phyloP scores from a whole-genome alignment of 2,797 vertebrate genomes.

The Coreius guichenoti region DNA sequence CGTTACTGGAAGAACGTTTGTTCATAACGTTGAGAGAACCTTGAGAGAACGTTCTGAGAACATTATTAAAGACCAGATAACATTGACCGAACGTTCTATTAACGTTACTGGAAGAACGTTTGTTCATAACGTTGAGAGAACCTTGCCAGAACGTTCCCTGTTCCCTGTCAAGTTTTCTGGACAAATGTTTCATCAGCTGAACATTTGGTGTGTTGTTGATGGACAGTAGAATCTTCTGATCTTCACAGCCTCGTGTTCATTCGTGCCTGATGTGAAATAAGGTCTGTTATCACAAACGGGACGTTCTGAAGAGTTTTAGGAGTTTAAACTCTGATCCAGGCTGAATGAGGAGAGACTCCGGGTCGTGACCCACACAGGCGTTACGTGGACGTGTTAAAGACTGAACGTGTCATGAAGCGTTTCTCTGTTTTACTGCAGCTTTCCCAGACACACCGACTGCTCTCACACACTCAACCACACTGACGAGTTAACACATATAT shows the following conservation, averaged over 20 bases:
- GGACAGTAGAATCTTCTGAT: no score
- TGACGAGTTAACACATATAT: not conserved
- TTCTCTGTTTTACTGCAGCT: not conserved
- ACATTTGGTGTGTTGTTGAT: no score
- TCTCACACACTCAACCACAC: not conserved
- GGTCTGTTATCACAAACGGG: no score
- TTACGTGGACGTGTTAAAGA: not conserved
- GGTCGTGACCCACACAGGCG: not conserved
- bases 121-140: not conserved
- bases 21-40: no score
- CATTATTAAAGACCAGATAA: no score
- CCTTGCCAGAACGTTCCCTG: not conserved
- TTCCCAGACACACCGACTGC: constrained; percentile 1
- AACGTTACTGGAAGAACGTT: not conserved
- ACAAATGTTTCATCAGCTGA: not conserved
- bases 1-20: no score
- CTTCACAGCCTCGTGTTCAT: no score
- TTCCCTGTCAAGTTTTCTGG: not conserved
- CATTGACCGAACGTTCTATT: no score
- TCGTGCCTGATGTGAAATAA: no score
- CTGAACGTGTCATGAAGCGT: not conserved
- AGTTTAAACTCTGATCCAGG: no score
- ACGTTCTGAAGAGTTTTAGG: no score
- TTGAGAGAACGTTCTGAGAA: no score
- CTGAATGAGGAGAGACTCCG: not conserved